Percentiles rank a stretch among this genome's conserved stretches.
Conservation (phyloP, 2,888 invertebrate genomes). For the Portevinia maculata region DNA sequence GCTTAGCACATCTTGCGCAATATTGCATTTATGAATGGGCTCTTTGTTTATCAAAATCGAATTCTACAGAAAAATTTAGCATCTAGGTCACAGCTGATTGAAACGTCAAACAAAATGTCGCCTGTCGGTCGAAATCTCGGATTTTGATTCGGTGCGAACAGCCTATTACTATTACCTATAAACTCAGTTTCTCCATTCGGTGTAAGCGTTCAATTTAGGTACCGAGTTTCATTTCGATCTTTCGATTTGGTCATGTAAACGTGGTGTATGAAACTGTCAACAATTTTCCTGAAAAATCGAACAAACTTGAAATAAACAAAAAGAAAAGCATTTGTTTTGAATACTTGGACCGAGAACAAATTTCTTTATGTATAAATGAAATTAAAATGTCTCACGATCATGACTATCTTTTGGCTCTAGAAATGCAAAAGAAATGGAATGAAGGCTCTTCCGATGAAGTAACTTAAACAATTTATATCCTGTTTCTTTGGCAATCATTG, state of each 20-base stretch:
- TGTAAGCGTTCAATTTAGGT: background rate
- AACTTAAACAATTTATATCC: background rate
- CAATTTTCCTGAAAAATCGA: constrained; percentile 11
- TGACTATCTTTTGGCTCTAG: constrained; percentile 78
- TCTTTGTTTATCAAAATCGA: no score
- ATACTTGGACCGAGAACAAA: background rate
- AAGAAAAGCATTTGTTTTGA: background rate
- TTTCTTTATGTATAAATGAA: constrained; percentile 27
- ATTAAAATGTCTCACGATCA: constrained; percentile 77
- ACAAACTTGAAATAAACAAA: constrained; percentile 10
- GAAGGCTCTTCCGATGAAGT: constrained; percentile 64
- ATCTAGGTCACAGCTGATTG: no score
- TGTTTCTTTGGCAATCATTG: background rate
- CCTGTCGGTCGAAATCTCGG: no score
- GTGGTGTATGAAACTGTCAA: constrained; percentile 15
- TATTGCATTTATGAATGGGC: no score
- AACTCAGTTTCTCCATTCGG: no score
- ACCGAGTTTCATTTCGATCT: background rate
- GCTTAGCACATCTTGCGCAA: no score
- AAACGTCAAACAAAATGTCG: no score
- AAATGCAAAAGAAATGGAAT: constrained; percentile 77
- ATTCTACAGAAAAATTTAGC: no score
- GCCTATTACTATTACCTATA: no score
- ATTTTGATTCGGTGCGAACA: no score
- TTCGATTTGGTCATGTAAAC: no score